These are phyloP conservation scores for Cephonodes hylas DNA, from an alignment of 2,888 invertebrate species.

Conservation along the genomic window DNA sequence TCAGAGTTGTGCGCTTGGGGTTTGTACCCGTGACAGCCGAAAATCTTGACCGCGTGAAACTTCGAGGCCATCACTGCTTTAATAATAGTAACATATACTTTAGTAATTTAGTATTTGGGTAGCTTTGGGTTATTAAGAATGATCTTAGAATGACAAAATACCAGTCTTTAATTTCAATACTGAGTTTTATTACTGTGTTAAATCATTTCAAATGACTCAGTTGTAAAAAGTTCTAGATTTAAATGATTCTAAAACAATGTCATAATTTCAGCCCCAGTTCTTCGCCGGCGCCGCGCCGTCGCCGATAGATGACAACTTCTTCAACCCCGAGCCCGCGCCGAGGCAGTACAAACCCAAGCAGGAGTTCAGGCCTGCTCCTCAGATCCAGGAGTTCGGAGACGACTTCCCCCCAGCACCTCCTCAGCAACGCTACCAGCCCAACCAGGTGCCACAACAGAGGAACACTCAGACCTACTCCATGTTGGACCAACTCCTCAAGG, in stretches of 20 bases:
- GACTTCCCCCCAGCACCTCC: constrained; percentile 42
- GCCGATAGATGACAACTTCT: constrained; percentile 54
- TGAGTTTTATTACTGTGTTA: too few relatives aligned
- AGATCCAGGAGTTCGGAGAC: constrained; percentile 47
- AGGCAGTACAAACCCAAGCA: constrained; percentile 59
- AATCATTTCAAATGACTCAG: too few relatives aligned
- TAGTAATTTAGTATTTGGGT: too few relatives aligned
- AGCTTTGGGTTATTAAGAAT: too few relatives aligned
- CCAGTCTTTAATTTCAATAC: too few relatives aligned
- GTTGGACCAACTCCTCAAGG: constrained; percentile 90
- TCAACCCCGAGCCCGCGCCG: constrained; percentile 55
- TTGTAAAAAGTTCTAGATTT: neutral
- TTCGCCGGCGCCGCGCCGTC: constrained; percentile 69
- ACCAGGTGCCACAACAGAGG: constrained; percentile 43
- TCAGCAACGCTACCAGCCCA: constrained; percentile 26
- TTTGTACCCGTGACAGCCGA: too few relatives aligned
- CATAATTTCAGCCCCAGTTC: constrained; percentile 58
- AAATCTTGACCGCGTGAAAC: too few relatives aligned
- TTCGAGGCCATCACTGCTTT: too few relatives aligned
- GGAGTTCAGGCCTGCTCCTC: constrained; percentile 53
- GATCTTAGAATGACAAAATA: too few relatives aligned
- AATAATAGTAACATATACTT: too few relatives aligned
- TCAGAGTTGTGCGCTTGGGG: too few relatives aligned
- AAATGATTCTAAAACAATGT: neutral
- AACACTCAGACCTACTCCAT: constrained; percentile 70